phyloP scores from a whole-genome alignment of 2,888 invertebrate species.

The Spicauda simplicius region DNA sequence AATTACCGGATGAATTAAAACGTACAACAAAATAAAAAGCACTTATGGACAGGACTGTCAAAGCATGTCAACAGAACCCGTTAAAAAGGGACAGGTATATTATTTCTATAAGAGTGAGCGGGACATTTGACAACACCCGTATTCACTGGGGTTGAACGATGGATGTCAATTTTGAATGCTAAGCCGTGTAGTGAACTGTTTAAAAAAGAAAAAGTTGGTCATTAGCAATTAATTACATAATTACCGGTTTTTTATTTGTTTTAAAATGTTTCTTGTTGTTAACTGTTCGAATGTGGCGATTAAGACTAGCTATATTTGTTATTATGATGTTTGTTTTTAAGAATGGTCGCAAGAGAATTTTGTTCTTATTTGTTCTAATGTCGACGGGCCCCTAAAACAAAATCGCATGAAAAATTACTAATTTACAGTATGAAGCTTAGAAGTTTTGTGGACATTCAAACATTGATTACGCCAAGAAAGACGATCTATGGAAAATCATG shows the following conservation, averaged over 20 bases:
- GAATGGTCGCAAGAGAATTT: not conserved
- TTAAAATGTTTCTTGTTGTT: not conserved
- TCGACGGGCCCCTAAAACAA: too few relatives aligned
- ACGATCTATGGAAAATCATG: too few relatives aligned
- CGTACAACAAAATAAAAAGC: constrained; percentile 6
- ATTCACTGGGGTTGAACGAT: constrained; percentile 33
- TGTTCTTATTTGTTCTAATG: not conserved
- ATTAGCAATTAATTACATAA: constrained; percentile 17
- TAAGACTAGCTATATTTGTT: too few relatives aligned
- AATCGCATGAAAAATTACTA: too few relatives aligned
- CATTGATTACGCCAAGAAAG: too few relatives aligned
- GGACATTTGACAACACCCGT: constrained; percentile 18
- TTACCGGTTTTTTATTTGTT: not conserved
- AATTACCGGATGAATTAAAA: constrained; percentile 9
- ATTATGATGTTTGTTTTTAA: too few relatives aligned
- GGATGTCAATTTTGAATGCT: constrained; percentile 33
- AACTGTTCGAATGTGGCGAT: not conserved
- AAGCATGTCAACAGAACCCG: constrained; percentile 21
- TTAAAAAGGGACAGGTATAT: constrained; percentile 1
- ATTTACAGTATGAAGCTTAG: too few relatives aligned
- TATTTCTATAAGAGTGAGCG: constrained; percentile 1
- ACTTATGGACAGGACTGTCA: constrained; percentile 22
- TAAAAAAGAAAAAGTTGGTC: constrained; percentile 9
- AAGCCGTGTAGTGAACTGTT: constrained; percentile 24
- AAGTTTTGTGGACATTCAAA: too few relatives aligned